Evolutionary conservation across 2,888 invertebrate species (phyloP).

Genomic region (Himalopsyche kuldschensis): DNA sequence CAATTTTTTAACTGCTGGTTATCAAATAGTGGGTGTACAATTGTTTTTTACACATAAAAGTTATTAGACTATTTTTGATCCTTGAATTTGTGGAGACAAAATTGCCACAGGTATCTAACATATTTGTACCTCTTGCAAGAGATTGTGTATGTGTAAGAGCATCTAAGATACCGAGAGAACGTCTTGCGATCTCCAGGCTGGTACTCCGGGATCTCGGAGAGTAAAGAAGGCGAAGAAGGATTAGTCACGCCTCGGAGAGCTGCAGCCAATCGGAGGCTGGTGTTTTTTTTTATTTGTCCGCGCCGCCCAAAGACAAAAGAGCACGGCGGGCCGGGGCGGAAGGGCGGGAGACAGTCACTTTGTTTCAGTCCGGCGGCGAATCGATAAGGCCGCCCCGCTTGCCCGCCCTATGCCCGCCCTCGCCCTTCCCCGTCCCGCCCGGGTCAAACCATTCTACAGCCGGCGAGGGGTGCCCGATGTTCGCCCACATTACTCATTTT

Average conservation of each 20-base stretch:
- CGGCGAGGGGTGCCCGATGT: constrained; percentile 6
- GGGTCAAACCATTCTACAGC: constrained; percentile 29
- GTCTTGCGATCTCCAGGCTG: constrained; percentile 50
- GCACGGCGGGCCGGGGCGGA: constrained; percentile 49
- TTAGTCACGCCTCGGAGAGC: constrained; percentile 46
- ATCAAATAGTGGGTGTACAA: too few species aligned
- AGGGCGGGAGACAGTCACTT: constrained; percentile 51
- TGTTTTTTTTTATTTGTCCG: constrained; percentile 47
- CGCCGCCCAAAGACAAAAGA: constrained; percentile 41
- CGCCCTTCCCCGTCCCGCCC: constrained; percentile 22
- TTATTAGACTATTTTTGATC: too few species aligned
- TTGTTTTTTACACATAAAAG: too few species aligned
- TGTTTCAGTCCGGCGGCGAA: constrained; percentile 50
- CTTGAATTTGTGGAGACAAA: too few species aligned
- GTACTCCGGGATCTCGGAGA: constrained; percentile 47
- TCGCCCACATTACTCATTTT: not conserved
- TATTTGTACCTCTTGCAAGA: too few species aligned
- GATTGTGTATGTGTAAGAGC: not conserved
- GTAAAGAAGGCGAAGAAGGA: constrained; percentile 43
- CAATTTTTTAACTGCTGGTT: too few species aligned
- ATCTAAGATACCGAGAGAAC: not conserved
- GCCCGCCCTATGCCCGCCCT: constrained; percentile 6
- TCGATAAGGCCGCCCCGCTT: constrained; percentile 47
- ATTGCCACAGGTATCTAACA: too few species aligned
- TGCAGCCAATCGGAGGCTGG: constrained; percentile 48